Conservation (phyloP, 2,113 vertebrate species). For the Myiozetetes cayanensis region DNA sequence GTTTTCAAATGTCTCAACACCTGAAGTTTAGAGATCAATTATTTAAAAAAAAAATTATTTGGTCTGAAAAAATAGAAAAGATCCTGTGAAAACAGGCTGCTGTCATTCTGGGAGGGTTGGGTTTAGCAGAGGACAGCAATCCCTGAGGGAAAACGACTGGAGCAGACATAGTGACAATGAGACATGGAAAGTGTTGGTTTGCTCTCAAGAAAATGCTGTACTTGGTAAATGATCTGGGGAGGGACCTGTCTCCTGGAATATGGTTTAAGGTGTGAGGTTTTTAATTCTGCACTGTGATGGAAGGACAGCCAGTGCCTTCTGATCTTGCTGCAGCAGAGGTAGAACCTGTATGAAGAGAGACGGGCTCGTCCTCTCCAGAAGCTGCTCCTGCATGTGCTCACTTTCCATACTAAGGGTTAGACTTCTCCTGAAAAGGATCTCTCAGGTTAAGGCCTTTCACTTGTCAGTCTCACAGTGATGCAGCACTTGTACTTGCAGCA, state of each 20-base stretch:
- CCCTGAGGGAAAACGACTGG: neutral
- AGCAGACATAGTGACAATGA: neutral
- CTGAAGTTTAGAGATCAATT: neutral
- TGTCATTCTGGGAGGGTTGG: neutral
- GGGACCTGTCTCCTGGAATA: neutral
- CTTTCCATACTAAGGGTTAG: neutral
- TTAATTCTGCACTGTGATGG: neutral
- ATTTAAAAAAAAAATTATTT: neutral
- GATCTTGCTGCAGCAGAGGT: neutral
- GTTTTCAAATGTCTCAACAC: neutral
- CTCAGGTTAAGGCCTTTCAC: neutral
- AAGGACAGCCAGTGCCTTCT: neutral
- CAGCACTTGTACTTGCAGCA: neutral
- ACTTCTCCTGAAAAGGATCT: neutral
- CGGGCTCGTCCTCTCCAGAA: neutral
- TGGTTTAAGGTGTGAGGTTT: neutral
- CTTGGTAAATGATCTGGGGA: neutral
- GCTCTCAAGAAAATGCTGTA: neutral
- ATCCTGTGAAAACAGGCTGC: neutral
- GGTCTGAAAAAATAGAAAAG: neutral
- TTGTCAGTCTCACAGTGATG: neutral
- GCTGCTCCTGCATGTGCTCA: neutral
- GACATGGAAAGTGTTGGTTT: neutral
- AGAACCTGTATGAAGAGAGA: neutral
- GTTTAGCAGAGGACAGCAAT: neutral